Evolutionary conservation across 2,888 invertebrate genomes (phyloP).

Genomic region (Agrotis clavis): DNA sequence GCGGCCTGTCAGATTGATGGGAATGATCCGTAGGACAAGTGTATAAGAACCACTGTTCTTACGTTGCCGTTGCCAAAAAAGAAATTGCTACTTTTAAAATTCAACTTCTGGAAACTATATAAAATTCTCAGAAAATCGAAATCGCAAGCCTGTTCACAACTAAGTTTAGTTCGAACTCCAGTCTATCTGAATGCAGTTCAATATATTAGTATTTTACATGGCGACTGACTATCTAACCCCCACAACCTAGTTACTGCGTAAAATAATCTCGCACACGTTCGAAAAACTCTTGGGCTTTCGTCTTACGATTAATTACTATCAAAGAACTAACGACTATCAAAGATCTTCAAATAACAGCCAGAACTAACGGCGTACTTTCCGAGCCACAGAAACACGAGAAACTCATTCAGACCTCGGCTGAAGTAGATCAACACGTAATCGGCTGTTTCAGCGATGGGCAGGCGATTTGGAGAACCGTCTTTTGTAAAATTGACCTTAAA

Average conservation of each 20-base stretch:
- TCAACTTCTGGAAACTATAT: background rate
- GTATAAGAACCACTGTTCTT: background rate
- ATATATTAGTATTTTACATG: background rate
- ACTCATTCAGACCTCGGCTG: too few relatives aligned
- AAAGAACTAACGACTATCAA: too few relatives aligned
- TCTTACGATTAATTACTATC: too few relatives aligned
- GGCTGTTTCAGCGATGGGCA: background rate
- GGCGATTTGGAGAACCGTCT: background rate
- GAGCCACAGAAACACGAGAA: background rate
- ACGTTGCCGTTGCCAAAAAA: too few relatives aligned
- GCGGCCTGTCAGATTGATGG: constrained; percentile 36
- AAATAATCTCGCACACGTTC: background rate
- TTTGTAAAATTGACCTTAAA: too few relatives aligned
- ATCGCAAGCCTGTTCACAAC: background rate
- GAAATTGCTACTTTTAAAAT: background rate
- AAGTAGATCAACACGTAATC: background rate
- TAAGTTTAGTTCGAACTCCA: too few relatives aligned
- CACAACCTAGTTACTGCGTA: background rate
- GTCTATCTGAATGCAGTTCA: background rate
- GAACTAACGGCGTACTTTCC: background rate
- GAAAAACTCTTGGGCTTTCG: too few relatives aligned
- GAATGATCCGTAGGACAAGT: constrained; percentile 48
- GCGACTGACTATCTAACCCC: background rate
- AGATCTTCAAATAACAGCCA: background rate
- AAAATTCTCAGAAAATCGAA: background rate